Percentiles rank a stretch among this genome's conserved stretches.
phyloP scores from a whole-genome alignment of 1,140 invertebrate species.

The Macrotrachela quadricornifera region DNA sequence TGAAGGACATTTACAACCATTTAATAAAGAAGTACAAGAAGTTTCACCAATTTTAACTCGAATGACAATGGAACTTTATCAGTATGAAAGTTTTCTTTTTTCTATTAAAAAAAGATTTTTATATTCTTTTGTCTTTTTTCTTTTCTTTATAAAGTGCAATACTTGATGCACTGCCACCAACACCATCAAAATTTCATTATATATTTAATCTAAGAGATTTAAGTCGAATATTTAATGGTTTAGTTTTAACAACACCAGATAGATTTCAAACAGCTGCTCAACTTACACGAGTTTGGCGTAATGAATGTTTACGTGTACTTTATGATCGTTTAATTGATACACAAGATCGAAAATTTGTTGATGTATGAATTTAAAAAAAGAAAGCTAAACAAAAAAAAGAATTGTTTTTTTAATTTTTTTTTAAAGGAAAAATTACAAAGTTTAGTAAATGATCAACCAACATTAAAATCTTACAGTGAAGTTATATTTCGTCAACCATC shows the following conservation, averaged over 20 bases:
- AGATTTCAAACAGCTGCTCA: slow-evolving; percentile 44
- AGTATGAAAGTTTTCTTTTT: slow-evolving; percentile 31
- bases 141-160: slow-evolving; percentile 32
- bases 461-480: slow-evolving; percentile 25
- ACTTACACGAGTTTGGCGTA: slow-evolving; percentile 61
- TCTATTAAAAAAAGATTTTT: neutral
- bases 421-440: slow-evolving; percentile 1
- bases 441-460: neutral
- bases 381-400: too few species aligned
- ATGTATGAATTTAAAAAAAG: slow-evolving; percentile 14
- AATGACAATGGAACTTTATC: slow-evolving; percentile 59
- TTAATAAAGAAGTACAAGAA: slow-evolving; percentile 42
- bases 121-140: neutral
- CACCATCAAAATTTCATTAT: slow-evolving; percentile 75
- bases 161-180: slow-evolving; percentile 55
- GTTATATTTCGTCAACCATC: slow-evolving; percentile 54
- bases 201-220: slow-evolving; percentile 75
- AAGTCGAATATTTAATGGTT: slow-evolving; percentile 52
- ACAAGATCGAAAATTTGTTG: slow-evolving; percentile 32
- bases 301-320: slow-evolving; percentile 61
- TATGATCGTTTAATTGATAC: slow-evolving; percentile 56
- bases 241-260: slow-evolving; percentile 47
- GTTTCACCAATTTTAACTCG: slow-evolving; percentile 44
- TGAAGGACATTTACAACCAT: slow-evolving; percentile 46
- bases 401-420: neutral